phyloP scores from a whole-genome alignment of 2,888 invertebrate species.

The Trilocha varians region DNA sequence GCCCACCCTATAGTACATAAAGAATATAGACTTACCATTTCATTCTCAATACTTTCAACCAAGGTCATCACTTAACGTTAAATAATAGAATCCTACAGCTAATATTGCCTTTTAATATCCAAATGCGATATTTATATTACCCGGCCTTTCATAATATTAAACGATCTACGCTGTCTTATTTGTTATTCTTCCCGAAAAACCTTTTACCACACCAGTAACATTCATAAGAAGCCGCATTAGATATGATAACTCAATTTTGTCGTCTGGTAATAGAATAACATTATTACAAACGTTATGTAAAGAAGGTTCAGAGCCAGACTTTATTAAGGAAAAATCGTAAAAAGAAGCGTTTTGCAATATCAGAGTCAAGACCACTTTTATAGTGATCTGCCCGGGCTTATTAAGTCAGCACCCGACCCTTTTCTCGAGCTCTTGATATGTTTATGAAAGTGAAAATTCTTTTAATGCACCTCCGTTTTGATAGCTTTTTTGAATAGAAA shows the following conservation, averaged over 20 bases:
- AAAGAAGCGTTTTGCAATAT: slow-evolving; percentile 44
- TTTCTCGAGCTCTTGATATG: slow-evolving; percentile 30
- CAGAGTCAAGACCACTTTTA: slow-evolving; percentile 38
- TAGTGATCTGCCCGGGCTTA: slow-evolving; percentile 49
- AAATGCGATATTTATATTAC: too few species aligned
- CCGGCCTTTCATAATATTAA: not conserved
- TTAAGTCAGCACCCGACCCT: slow-evolving; percentile 52
- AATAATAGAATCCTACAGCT: too few species aligned
- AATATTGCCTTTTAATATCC: too few species aligned
- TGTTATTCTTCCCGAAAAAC: not conserved
- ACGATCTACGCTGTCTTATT: not conserved
- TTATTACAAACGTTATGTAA: slow-evolving; percentile 2
- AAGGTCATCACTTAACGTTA: too few species aligned
- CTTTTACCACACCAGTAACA: not conserved
- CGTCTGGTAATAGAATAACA: slow-evolving; percentile 1
- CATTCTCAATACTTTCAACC: too few species aligned
- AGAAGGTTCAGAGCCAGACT: slow-evolving; percentile 4
- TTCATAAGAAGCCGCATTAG: not conserved
- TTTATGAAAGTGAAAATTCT: slow-evolving; percentile 50
- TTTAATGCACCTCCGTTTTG: not conserved
- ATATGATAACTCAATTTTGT: slow-evolving; percentile 3
- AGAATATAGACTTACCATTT: too few species aligned
- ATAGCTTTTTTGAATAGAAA: too few species aligned
- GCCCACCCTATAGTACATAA: too few species aligned
- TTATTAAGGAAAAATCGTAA: slow-evolving; percentile 26